Evolutionary conservation across 1,140 invertebrate species (phyloP), one percentile per base, ranked within the genome.

Genomic region (Hylaeus volcanicus): DNA sequence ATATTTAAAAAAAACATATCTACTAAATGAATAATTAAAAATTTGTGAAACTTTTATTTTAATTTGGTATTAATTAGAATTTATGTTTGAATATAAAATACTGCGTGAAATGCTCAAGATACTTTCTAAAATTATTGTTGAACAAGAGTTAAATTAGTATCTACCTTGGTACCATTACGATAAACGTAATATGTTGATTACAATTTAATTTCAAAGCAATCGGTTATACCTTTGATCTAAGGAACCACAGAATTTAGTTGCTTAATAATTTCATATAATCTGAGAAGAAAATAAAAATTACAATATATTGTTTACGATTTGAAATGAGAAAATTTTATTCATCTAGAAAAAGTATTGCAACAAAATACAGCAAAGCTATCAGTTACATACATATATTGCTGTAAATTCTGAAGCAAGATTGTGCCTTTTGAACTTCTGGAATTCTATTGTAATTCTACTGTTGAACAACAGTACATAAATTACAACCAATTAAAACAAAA

Each of bases 351-450:
- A 60, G 5, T 14, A 43, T 14, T 63, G 60, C 8, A 12, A 43
- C 37, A 2, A 5, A 43, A 43, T 15, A 14, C 61, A 43, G 41
- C 37, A 41, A 41, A 43, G 39, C 14, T 26, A 12, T 63, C 37
- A 63, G 60, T 63, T 63, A 41, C 39, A 63, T 12, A 41, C 37
- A 63, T 12, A 63, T 63, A 63, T 11, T 63, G 37, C 39, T 63
- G 60, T 41, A 37, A 63, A 63, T 75, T 80, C 53, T 64, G 45
- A 68, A 81, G 11, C 26, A 63, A 75, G 26, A 65, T 66, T 66
- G 80, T 78, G 80, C 80, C 74, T 78, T 82, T 65, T 78, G 79
- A 74, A 74, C 55, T 64, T 69, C 72, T 75, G 72, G 55, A 74
- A 61, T 61, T 80, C 39, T 63, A 76, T 60, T 61, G 37, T 45